phyloP scores from a whole-genome alignment of 37 sponge, comb jelly and placozoan species.

The Chondrosia reniformis region DNA sequence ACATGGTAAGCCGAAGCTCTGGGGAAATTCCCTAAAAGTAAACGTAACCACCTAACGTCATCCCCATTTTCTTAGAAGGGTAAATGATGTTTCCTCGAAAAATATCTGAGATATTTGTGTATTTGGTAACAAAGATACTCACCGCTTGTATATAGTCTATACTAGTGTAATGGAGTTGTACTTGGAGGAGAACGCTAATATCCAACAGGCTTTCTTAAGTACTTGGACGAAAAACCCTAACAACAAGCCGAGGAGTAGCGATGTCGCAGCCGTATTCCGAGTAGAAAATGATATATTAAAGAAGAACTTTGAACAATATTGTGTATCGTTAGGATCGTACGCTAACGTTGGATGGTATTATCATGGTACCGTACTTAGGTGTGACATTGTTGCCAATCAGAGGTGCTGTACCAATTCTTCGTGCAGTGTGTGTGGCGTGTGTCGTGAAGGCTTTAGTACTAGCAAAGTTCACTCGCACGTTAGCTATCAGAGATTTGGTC shows the following conservation, averaged over 20 bases:
- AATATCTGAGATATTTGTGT: too few species aligned
- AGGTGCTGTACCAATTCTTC: constrained; percentile 23
- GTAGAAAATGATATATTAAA: constrained; percentile 2
- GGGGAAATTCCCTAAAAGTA: too few species aligned
- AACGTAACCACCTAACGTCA: too few species aligned
- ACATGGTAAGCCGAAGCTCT: too few species aligned
- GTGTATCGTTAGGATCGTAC: not conserved
- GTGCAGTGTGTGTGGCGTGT: constrained; percentile 75
- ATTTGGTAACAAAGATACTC: too few species aligned
- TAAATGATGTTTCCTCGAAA: too few species aligned
- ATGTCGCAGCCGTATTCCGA: not conserved
- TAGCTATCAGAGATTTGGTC: constrained; percentile 21
- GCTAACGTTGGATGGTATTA: constrained; percentile 40
- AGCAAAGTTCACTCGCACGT: not conserved
- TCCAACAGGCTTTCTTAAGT: not conserved
- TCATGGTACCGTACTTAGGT: constrained; percentile 72
- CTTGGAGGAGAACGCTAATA: not conserved
- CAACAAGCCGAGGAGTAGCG: not conserved
- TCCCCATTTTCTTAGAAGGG: too few species aligned
- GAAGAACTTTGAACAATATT: constrained; percentile 25
- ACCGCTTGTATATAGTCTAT: too few species aligned
- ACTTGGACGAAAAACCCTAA: constrained; percentile 27
- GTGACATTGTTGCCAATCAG: constrained; percentile 36
- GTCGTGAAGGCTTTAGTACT: constrained; percentile 37
- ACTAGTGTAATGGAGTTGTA: too few species aligned